These are phyloP conservation scores for Acarapis woodi DNA, from an alignment of 1,140 invertebrate genomes.

Conservation along the genomic window DNA sequence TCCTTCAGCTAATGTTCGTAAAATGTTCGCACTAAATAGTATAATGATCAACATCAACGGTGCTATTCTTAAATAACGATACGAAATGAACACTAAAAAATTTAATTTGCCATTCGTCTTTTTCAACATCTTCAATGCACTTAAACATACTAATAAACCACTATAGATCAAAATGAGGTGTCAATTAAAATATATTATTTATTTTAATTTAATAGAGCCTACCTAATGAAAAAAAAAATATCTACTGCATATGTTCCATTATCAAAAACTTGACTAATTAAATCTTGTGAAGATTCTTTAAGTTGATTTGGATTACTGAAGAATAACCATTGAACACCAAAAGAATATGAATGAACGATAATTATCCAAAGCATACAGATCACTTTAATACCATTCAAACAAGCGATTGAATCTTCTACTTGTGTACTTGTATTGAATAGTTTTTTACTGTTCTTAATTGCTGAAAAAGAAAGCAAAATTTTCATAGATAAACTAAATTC, in stretches of 20 bases:
- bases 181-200: not conserved
- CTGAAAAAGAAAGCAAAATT: constrained; percentile 1
- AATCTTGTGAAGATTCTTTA: constrained; percentile 5
- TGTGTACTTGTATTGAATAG: not conserved
- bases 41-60: constrained; percentile 14
- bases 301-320: constrained; percentile 11
- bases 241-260: constrained; percentile 15
- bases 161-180: constrained; percentile 10
- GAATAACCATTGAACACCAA: constrained; percentile 11
- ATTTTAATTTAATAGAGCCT: not conserved
- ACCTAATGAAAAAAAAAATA: constrained; percentile 14
- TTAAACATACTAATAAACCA: constrained; percentile 12
- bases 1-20: constrained; percentile 12
- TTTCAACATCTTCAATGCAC: constrained; percentile 8
- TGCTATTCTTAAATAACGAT: constrained; percentile 14
- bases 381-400: constrained; percentile 13
- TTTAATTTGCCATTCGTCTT: constrained; percentile 8
- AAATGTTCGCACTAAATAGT: constrained; percentile 11
- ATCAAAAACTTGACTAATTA: constrained; percentile 12
- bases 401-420: constrained; percentile 4
- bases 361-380: constrained; percentile 14
- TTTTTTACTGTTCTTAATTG: not conserved
- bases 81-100: constrained; percentile 10
- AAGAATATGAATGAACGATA: constrained; percentile 13
- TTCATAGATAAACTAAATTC: too few relatives aligned